Evolutionary conservation across 2,113 vertebrate species (phyloP), one percentile per base, ranked within the genome.

Genomic region (Regulus satrapa): DNA sequence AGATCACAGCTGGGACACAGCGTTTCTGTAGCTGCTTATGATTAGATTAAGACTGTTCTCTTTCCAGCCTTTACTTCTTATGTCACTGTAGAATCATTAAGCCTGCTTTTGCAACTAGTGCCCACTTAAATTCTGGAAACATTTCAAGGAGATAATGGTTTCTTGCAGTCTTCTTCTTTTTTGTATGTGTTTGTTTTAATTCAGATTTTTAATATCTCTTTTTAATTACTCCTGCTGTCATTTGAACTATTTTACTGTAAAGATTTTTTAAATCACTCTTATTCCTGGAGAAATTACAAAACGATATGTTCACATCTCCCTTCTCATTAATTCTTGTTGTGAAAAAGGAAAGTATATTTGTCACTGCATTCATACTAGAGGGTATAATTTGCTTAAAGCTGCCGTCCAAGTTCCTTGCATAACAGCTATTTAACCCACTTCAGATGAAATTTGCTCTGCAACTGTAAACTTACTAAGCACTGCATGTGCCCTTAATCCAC

Each of bases 1-100:
- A 91, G 92, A 94, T 51, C 86, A 75, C 86, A 95, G 84, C 76
- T 97, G 94, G 83, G 88, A 90, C 88, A 89, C 19, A 67, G 41
- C 18, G 11, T 95, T 95, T 96, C 73, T 94, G 48, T 94, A 84
- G 64, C 56, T 90, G 80, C 36, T 84, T 94, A 36, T 78, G 56
- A 81, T 94, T 92, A 88, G 24, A 68, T 21, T 54, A 76, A 80
- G 71, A 83, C 38, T 90, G 92, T 73, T 69, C 63, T 81, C 46
- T 84, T 78, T 75, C 64, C 80, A 91, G 14, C 25, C 61, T 91
- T 80, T 62, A n/a, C 19, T 84, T 58, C 41, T 87, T 73, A 84
- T 75, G 73, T 89, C 73, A 75, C 55, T 63, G 29, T 40, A 88
- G 32, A 89, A 71, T 62, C 63, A 77, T 15, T 52, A 40, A 88